These are phyloP conservation scores for Neotragus moschatus DNA, from an alignment of 2,113 vertebrate species.

Conservation along the genomic window DNA sequence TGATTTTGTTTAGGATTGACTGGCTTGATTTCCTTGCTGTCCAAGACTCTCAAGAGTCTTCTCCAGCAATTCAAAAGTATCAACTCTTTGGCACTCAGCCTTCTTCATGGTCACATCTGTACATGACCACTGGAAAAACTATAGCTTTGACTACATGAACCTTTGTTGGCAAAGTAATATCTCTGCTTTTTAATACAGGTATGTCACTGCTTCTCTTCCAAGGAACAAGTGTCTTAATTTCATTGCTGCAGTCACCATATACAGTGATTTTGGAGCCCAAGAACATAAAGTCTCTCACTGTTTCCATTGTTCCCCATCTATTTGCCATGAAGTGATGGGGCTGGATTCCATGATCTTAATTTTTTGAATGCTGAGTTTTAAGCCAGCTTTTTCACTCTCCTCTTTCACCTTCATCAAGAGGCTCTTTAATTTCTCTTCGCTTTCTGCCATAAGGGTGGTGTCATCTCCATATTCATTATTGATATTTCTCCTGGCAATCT, in stretches of 20 bases:
- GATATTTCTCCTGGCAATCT: not conserved
- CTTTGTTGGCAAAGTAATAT: not conserved
- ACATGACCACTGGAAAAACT: not conserved
- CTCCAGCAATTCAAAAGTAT: not conserved
- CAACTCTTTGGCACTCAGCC: not conserved
- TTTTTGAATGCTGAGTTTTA: not conserved
- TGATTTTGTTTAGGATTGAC: not conserved
- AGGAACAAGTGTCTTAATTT: not conserved
- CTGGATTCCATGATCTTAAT: not conserved
- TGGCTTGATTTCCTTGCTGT: not conserved
- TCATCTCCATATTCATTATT: not conserved
- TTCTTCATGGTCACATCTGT: not conserved
- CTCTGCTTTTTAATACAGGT: not conserved
- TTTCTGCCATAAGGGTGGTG: not conserved
- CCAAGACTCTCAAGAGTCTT: not conserved
- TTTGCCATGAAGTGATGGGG: not conserved
- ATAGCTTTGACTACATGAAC: not conserved
- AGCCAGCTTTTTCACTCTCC: not conserved
- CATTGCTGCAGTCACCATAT: not conserved
- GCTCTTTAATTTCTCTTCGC: not conserved
- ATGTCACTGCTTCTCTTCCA: not conserved
- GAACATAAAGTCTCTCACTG: not conserved
- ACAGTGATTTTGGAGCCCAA: not conserved
- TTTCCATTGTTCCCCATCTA: not conserved
- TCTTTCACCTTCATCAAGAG: not conserved